These are phyloP conservation scores for Euglossa dilemma DNA, from an alignment of 1,140 invertebrate species.

Conservation along the genomic window DNA sequence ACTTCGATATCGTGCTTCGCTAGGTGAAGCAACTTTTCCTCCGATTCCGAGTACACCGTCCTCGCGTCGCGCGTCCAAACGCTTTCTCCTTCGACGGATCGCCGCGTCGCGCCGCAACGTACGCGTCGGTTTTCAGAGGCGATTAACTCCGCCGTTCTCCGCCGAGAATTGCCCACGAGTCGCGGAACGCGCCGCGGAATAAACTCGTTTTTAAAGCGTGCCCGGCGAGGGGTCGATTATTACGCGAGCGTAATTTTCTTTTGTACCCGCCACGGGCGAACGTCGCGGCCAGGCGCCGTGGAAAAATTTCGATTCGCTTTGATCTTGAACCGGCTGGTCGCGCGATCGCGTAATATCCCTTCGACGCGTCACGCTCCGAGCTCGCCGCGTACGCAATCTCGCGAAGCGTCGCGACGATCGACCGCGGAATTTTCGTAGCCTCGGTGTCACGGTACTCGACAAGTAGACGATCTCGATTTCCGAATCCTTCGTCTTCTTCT, in stretches of 20 bases:
- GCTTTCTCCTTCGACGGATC: neutral
- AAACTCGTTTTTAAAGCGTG: conserved; percentile 5
- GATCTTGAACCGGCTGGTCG: conserved; percentile 12
- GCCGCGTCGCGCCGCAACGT: neutral
- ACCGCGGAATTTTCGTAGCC: neutral
- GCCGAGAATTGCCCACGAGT: neutral
- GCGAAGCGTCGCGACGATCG: neutral
- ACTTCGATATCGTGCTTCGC: conserved; percentile 60
- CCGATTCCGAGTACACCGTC: conserved; percentile 35
- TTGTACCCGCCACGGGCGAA: neutral
- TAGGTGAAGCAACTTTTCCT: conserved; percentile 52
- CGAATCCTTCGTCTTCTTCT: no score
- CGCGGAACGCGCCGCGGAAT: neutral
- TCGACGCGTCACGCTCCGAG: conserved; percentile 6
- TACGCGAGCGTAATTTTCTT: conserved; percentile 15
- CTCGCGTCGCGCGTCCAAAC: neutral
- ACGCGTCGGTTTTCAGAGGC: neutral
- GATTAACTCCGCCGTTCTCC: neutral
- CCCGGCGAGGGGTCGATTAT: neutral
- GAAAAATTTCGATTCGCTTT: conserved; percentile 27
- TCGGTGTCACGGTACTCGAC: neutral
- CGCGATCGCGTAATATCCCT: conserved; percentile 27
- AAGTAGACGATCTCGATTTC: conserved; percentile 47
- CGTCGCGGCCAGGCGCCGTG: conserved; percentile 16
- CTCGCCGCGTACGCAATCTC: neutral